Base-by-base conservation (phyloP, 2,797 vertebrate species). In the Cyprinodon diabolis region DNA sequence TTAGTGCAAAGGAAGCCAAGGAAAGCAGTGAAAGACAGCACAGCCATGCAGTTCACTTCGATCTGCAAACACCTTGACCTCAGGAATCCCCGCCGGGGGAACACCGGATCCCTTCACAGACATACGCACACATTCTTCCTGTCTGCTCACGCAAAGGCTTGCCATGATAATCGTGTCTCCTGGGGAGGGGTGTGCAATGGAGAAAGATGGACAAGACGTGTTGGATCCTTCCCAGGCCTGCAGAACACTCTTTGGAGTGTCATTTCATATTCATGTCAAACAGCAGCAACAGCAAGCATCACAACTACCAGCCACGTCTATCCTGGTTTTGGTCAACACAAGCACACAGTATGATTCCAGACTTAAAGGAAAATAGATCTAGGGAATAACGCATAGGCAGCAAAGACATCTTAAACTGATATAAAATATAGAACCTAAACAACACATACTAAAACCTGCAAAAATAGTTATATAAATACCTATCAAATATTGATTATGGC, bases 241-340 rank as follows among this genome's bases (percentile, higher is more conserved):
- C 74, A 68, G 55, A 84, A 58, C 56, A 62, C 72, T 60, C 67
- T 63, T 30, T 76, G 70, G 56, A 69, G 60, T 52, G 40, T 68
- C 60, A 81, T 87, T 90, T 77, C 60, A 78, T 70, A 91, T 90
- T 86, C 86, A 84, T 68, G 75, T 77, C 84, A 87, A 79, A 77
- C 68, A 68, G 49, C 3, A 49, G 70, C 40, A 35, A 65, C 76
- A 66, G 72, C 3, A 6, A 75, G 63, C 66, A 6, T 45, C 40
- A 21, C 9, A 21, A 86, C 68, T 79, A 72, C 72, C 73, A 70
- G 60, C 30, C 68, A 12, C 57, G 25, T 68, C 66, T 9, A 37
- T 54, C 83, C 68, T 70, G 56, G 78, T 79, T 83, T 67, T 63
- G 84, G 84, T 81, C 68, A 67, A 72, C 77, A 83, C 75, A 63